Conservation (phyloP, 2,797 vertebrate species). For the Phaenicophaeus curvirostris region DNA sequence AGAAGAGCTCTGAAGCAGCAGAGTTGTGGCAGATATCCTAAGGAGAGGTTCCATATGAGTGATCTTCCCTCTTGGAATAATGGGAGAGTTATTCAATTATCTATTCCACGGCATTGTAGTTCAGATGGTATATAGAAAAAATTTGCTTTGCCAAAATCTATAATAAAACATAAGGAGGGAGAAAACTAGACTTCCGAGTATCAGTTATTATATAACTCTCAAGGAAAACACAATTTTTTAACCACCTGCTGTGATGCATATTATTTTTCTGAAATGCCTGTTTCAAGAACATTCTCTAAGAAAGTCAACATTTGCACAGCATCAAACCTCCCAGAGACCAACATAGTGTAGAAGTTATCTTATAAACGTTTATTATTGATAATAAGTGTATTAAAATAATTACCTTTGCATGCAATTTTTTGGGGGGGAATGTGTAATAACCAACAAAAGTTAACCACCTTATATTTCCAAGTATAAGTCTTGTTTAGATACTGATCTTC, state of each 20-base stretch:
- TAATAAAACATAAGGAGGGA: neutral
- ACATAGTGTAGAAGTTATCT: neutral
- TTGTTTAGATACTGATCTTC: neutral
- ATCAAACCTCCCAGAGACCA: neutral
- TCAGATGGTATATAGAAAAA: neutral
- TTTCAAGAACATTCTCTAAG: neutral
- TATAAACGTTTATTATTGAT: neutral
- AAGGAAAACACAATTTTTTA: neutral
- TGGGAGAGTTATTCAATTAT: neutral
- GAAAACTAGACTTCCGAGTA: neutral
- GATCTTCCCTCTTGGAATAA: neutral
- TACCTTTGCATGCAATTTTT: neutral
- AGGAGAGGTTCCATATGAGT: neutral
- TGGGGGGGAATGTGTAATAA: neutral
- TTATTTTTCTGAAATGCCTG: neutral
- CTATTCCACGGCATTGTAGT: neutral
- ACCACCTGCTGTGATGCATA: neutral
- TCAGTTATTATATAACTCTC: neutral
- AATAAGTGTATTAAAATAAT: neutral
- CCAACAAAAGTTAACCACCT: neutral
- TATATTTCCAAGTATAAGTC: neutral
- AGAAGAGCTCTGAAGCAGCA: neutral
- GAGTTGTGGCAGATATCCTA: neutral
- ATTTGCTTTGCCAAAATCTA: neutral
- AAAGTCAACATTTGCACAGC: neutral